Percentiles rank a stretch among this genome's conserved stretches.
Conservation (phyloP, 2,888 invertebrate species). For the Ornithoptera alexandrae region DNA sequence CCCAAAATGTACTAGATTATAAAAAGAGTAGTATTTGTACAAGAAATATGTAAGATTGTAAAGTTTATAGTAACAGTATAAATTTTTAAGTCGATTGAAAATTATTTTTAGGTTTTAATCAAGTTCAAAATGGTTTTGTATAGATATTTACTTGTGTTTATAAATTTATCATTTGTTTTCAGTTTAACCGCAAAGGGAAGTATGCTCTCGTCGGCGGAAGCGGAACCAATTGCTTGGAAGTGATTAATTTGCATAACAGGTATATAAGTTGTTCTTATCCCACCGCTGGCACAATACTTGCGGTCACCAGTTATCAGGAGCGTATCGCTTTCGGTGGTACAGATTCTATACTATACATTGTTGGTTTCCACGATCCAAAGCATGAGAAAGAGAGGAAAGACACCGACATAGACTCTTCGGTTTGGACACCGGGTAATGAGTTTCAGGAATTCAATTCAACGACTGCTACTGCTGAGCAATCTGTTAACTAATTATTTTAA, state of each 20-base stretch:
- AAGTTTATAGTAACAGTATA: too few relatives aligned
- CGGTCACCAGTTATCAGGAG: slow-evolving; percentile 60
- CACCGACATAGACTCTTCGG: slow-evolving; percentile 29
- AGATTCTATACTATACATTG: slow-evolving; percentile 60
- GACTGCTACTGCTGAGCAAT: slow-evolving; percentile 7
- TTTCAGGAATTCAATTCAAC: slow-evolving; percentile 9
- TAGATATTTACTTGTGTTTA: not conserved
- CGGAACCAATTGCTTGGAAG: slow-evolving; percentile 69
- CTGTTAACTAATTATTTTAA: not conserved
- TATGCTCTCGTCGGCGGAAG: slow-evolving; percentile 72
- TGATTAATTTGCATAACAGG: slow-evolving; percentile 70
- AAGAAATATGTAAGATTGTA: too few relatives aligned
- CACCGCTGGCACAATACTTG: slow-evolving; percentile 54
- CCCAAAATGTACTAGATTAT: too few relatives aligned
- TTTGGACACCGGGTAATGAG: slow-evolving; percentile 20
- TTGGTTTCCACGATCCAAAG: slow-evolving; percentile 68
- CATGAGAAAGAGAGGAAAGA: slow-evolving; percentile 55
- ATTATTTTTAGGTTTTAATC: too few relatives aligned
- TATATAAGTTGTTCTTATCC: slow-evolving; percentile 71
- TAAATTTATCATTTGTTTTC: slow-evolving; percentile 34
- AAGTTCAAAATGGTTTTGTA: too few relatives aligned
- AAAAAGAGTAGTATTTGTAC: too few relatives aligned
- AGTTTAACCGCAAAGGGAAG: slow-evolving; percentile 74
- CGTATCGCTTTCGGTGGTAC: slow-evolving; percentile 71
- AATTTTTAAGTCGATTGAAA: too few relatives aligned